Evolutionary conservation across 2,797 vertebrate species (phyloP), one percentile per base, ranked within the genome.

Genomic region (Lateolabrax maculatus): DNA sequence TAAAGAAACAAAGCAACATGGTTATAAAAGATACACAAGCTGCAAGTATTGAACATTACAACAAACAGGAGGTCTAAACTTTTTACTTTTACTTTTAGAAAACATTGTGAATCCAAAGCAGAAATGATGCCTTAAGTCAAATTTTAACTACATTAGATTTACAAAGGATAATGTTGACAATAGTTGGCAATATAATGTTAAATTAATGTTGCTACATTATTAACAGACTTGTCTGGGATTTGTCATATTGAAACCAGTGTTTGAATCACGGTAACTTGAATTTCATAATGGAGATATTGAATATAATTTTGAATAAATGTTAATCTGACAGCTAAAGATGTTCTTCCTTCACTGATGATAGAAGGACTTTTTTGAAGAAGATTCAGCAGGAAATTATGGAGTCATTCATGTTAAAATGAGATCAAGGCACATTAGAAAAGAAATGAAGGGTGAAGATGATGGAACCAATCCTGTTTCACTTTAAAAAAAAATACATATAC

Each of bases 401-500:
- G 29, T 13, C 21, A 39, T 62, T 56, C 7, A 29, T 44, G 37
- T 52, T n/a, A n/a, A 9, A 44, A 58, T 8, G 29, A 74, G 58
- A 73, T 36, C 49, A 37, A 60, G 36, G 51, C n/a, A 72, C 58
- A 72, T 79, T 53, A 36, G 16, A 69, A 49, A 43, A 66, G 72
- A 61, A 57, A 43, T 44, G 41, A 29, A 53, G 23, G 51, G 57
- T 44, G 36, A 36, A 75, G 21, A 46, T 52, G 46, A 70, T 44
- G 74, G 74, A 74, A 64, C 34, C 48, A 69, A 48, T 74, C 36
- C 41, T 27, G 12, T 57, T 80, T 62, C 31, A 10, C 52, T 27
- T 37, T 6, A 34, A 29, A 37, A 11, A 41, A 49, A 46, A 49
- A 49, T 36, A 44, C n/a, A 46, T 18, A 51, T 58, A 68, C 29